Percentiles rank a stretch among this genome's conserved stretches.
These are phyloP conservation scores for Buteo buteo DNA, from an alignment of 2,113 vertebrate species.

Conservation along the genomic window DNA sequence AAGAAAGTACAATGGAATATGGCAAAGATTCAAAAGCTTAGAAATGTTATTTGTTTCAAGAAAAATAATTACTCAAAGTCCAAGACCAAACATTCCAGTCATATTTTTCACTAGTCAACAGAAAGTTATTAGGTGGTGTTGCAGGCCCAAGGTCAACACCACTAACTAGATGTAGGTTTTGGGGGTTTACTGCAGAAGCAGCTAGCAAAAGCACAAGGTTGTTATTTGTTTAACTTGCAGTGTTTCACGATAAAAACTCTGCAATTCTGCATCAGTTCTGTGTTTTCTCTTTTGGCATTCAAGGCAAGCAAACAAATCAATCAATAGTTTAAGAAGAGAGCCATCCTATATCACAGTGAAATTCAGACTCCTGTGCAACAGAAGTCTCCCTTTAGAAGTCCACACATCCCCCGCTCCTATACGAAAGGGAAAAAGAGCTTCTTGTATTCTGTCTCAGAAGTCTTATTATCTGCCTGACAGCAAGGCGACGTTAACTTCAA, in stretches of 20 bases:
- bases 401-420: fast-evolving
- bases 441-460: neutral
- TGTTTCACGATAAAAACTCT: neutral
- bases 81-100: neutral
- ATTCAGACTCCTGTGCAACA: neutral
- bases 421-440: neutral
- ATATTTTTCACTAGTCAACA: neutral
- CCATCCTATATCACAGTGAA: neutral
- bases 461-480: neutral
- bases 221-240: neutral
- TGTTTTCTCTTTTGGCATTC: neutral
- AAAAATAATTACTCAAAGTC: neutral
- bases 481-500: neutral
- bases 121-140: neutral
- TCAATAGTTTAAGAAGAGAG: neutral
- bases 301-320: neutral
- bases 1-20: neutral
- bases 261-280: neutral
- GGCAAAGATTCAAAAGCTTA: neutral
- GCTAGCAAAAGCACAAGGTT: neutral
- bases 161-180: neutral
- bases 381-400: neutral
- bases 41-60: neutral
- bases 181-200: neutral
- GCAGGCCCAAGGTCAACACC: neutral